Conservation (phyloP, 2,888 invertebrate genomes). For the Phasia obesa region DNA sequence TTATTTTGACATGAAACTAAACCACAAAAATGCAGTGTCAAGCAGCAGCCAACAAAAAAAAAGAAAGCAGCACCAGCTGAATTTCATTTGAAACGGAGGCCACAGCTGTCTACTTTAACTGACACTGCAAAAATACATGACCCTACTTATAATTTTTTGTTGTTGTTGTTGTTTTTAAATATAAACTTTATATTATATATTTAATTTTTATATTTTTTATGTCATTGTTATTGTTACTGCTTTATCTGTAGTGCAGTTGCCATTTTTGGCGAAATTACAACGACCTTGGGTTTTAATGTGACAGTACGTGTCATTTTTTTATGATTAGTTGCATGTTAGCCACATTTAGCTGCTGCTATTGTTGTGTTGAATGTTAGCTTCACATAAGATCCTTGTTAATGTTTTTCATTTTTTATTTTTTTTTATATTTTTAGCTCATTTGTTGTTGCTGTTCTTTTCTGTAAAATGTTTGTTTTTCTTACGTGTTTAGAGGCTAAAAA, state of each 20-base stretch:
- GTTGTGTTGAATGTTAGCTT: slow-evolving; percentile 26
- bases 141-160: slow-evolving; percentile 17
- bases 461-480: slow-evolving; percentile 1
- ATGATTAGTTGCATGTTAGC: slow-evolving; percentile 64
- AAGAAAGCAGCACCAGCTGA: slow-evolving; percentile 39
- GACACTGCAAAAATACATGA: slow-evolving; percentile 48
- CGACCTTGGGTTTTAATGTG: slow-evolving; percentile 70
- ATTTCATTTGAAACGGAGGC: slow-evolving; percentile 63
- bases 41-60: slow-evolving; percentile 7
- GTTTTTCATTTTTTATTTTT: background rate
- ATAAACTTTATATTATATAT: slow-evolving; percentile 13
- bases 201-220: slow-evolving; percentile 29
- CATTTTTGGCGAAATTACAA: slow-evolving; percentile 42
- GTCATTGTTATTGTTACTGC: slow-evolving; percentile 51
- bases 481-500: slow-evolving; percentile 36
- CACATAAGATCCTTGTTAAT: slow-evolving; percentile 35
- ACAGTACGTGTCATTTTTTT: slow-evolving; percentile 64
- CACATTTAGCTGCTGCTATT: slow-evolving; percentile 23
- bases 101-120: slow-evolving; percentile 70
- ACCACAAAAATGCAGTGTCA: slow-evolving; percentile 44
- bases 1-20: slow-evolving; percentile 62
- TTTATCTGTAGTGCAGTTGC: slow-evolving; percentile 10
- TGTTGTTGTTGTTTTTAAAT: slow-evolving; percentile 15
- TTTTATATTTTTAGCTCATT: background rate
- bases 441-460: slow-evolving; percentile 22